These are phyloP conservation scores for Bacillus rossius DNA, from an alignment of 1,140 invertebrate genomes.

Conservation along the genomic window DNA sequence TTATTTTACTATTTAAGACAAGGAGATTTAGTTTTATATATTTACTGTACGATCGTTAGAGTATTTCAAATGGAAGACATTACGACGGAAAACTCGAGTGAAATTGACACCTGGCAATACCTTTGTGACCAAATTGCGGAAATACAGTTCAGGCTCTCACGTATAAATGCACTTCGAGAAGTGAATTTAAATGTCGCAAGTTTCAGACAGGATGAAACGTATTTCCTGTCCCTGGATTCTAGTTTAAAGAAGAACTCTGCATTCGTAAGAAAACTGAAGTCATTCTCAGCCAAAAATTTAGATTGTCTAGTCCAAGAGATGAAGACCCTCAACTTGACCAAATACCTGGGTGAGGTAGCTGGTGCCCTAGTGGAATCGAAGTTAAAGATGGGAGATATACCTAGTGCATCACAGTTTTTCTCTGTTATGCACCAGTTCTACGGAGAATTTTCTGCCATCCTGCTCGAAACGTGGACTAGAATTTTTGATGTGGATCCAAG, in stretches of 20 bases:
- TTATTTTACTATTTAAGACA: too few relatives aligned
- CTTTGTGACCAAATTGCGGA: background rate
- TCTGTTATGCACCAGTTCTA: slow-evolving; percentile 86
- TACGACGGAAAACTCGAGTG: too few relatives aligned
- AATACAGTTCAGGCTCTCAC: background rate
- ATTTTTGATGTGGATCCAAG: slow-evolving; percentile 72
- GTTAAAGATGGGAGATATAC: slow-evolving; percentile 89
- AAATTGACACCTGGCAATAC: too few relatives aligned
- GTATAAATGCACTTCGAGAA: background rate
- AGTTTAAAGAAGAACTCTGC: slow-evolving; percentile 95
- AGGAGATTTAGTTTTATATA: too few relatives aligned
- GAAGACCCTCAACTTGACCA: slow-evolving; percentile 83
- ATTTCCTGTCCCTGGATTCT: slow-evolving; percentile 73
- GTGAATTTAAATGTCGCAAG: background rate
- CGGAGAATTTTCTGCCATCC: slow-evolving; percentile 75
- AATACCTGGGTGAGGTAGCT: slow-evolving; percentile 93
- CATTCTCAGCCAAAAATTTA: slow-evolving; percentile 80
- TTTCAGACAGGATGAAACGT: background rate
- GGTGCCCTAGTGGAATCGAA: slow-evolving; percentile 88
- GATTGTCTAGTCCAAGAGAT: slow-evolving; percentile 84
- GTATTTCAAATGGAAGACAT: too few relatives aligned
- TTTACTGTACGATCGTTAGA: too few relatives aligned
- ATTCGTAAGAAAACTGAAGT: slow-evolving; percentile 94
- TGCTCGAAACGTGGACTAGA: slow-evolving; percentile 92
- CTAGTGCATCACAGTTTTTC: slow-evolving; percentile 76